Evolutionary conservation across 1,140 invertebrate genomes (phyloP), one percentile per base, ranked within the genome.

Genomic region (Orchesella cincta): DNA sequence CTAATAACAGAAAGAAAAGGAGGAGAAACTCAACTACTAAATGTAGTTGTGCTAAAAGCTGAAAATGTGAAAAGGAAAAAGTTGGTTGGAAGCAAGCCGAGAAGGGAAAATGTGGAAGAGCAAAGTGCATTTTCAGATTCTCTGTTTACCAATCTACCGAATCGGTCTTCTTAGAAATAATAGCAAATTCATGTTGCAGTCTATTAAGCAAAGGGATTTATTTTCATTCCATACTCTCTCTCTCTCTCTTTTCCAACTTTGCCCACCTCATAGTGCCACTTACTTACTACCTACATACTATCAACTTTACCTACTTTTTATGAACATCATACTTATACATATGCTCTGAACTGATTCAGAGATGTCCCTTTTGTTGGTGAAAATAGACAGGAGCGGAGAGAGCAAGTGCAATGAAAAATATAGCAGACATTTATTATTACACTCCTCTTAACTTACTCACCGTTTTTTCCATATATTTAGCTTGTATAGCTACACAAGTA

Each of bases 181-280:
- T 86, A 86, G 86, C 86, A 83, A 83, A 86, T 85, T 85, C 86
- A 84, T 86, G 86, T 86, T 86, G 80, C 84, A 83, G 85, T 86
- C 85, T 86, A 86, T 86, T 86, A 82, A 86, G 85, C 83, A 86
- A 85, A 85, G 83, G 85, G 84, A 86, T 86, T 86, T 86, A 86
- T 86, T 86, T 86, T 86, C 86, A 86, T 86, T 86, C 79, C 78
- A 80, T 82, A 80, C 46, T 72, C 31, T 67, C 54, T 74, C 72
- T 72, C 54, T 74, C 57, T 77, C n/a, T n/a, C n/a, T n/a, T 57
- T 23, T 57, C 54, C n/a, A 67, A 67, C 62, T 67, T 67, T 31
- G 26, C 70, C 39, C 36, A 73, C 36, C 34, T 46, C 70, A 14
- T n/a, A 73, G 36, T 23, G 39, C 18, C 73, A 57, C 31, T 67